Base-by-base conservation (phyloP, 1,140 invertebrate genomes). In the Drosophila nasuta region DNA sequence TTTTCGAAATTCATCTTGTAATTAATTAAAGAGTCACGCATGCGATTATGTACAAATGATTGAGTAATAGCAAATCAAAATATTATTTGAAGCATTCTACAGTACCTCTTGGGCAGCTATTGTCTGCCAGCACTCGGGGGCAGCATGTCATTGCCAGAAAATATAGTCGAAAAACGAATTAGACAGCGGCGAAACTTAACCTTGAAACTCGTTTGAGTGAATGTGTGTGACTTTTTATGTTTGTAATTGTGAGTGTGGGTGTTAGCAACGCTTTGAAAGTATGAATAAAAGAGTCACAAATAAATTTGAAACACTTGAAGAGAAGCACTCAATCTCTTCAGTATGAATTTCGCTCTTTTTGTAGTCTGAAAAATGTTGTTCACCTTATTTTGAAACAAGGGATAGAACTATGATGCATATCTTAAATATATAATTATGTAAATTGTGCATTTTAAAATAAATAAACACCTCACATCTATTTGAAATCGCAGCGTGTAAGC, bases 181-280 rank as follows among this genome's bases (percentile, higher is more conserved):
- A 81, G 75, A 65, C 75, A 71, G 49, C 79, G 71, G 65, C 54
- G 65, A 79, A 79, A 67, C 77, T 68, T 81, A 86, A 86, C 82
- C 82, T 86, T 86, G 82, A 86, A 81, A 86, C 65, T 65, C 20
- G 74, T 78, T 78, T 82, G 69, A 77, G 20, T 25, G 56, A 79
- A 79, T 56, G 33, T 77, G 46, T 66, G 25, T 66, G 38, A 25
- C 20, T 25, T 3, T 25, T 25, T 59, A 43, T 46, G 17, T 64
- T 48, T 46, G 30, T 49, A 25, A 25, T 25, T 25, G 20, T 25
- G 20, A 25, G 20, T 25, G 20, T 25, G 20, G 20, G 20, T 25
- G 20, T 25, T 25, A 25, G 3, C 20, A 25, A 25, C 3, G 20
- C 20, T 8, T 33, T 33, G 33, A 33, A 7, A 33, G 62, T 63